These are phyloP conservation scores for Myotis lucifugus DNA, from an alignment of 2,113 vertebrate species.

Conservation along the genomic window DNA sequence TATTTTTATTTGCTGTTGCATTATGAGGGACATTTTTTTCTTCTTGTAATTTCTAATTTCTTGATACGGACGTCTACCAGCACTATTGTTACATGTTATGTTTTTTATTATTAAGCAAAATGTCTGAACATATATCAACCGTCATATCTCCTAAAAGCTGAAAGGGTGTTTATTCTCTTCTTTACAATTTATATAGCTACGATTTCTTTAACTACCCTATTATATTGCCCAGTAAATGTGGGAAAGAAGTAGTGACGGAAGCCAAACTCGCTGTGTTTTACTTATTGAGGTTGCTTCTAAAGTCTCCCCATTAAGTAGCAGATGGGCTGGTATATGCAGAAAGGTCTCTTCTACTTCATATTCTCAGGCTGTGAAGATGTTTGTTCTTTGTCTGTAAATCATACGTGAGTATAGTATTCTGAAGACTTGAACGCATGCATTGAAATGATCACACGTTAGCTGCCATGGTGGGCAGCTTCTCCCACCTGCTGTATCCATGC, in stretches of 20 bases:
- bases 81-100: neutral
- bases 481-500: too few species aligned
- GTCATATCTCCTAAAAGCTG: neutral
- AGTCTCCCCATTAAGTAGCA: neutral
- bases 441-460: neutral
- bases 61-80: neutral
- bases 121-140: neutral
- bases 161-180: neutral
- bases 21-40: neutral
- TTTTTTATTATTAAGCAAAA: constrained; percentile 35
- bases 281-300: neutral
- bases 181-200: neutral
- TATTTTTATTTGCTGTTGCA: neutral
- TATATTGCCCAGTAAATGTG: neutral
- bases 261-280: neutral
- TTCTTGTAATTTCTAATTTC: neutral
- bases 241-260: neutral
- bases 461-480: neutral
- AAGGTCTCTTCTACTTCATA: neutral
- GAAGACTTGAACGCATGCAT: neutral
- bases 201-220: neutral
- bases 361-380: neutral
- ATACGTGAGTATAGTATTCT: neutral
- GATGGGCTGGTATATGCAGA: neutral
- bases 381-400: neutral